phyloP scores from a whole-genome alignment of 2,113 vertebrate genomes.

The Penelope pileata region DNA sequence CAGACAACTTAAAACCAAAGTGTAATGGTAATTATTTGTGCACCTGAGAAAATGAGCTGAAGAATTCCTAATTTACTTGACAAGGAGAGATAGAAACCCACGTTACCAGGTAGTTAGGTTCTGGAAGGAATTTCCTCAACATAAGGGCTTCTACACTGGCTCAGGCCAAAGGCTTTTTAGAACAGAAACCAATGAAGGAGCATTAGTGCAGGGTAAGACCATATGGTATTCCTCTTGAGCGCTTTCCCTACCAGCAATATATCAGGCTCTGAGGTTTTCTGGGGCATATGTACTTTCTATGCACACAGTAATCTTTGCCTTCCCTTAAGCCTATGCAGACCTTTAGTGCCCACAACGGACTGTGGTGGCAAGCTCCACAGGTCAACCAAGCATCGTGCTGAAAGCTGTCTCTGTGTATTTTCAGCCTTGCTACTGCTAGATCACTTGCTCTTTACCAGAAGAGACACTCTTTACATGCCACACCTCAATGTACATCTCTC shows the following conservation, averaged over 20 bases:
- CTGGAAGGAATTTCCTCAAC: neutral
- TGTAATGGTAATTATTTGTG: neutral
- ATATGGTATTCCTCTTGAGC: neutral
- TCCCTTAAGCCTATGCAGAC: neutral
- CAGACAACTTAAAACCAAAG: neutral
- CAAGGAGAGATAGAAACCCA: neutral
- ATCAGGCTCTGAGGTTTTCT: neutral
- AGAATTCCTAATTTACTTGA: neutral
- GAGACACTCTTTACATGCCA: neutral
- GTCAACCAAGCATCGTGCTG: neutral
- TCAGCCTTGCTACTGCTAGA: neutral
- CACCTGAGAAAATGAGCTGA: neutral
- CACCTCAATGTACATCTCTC: neutral
- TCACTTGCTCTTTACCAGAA: neutral
- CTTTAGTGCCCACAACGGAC: neutral
- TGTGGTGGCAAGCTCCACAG: neutral
- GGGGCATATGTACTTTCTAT: neutral
- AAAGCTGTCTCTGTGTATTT: neutral
- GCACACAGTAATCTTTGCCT: neutral
- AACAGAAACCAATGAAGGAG: accelerated
- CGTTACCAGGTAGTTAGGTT: neutral
- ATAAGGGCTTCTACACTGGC: neutral
- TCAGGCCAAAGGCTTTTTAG: neutral
- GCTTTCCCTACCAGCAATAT: neutral
- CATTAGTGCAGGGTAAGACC: neutral